Conservation (phyloP, 2,888 invertebrate genomes). For the Acronicta alni region DNA sequence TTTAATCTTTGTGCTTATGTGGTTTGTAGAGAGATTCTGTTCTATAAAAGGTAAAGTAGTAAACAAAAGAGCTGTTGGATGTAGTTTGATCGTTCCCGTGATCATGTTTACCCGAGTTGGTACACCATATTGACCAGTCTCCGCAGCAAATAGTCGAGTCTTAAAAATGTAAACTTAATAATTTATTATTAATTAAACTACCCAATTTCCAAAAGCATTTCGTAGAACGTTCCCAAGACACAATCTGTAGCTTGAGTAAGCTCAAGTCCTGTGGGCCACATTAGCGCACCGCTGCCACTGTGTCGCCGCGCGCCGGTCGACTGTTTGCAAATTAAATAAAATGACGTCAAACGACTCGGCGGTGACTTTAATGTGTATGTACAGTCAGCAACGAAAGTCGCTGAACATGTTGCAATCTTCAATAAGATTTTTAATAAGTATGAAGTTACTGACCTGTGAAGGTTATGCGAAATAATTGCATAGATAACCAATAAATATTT, state of each 20-base stretch:
- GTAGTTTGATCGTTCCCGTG: not conserved
- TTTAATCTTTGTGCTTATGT: conserved; percentile 24
- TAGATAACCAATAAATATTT: too few relatives aligned
- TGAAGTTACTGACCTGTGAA: too few relatives aligned
- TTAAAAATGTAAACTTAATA: not conserved
- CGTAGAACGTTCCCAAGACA: conserved; percentile 13
- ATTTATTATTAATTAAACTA: not conserved
- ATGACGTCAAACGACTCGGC: conserved; percentile 13
- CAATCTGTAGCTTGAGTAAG: conserved; percentile 23
- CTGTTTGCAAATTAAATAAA: conserved; percentile 42
- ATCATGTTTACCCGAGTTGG: too few relatives aligned
- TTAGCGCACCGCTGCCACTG: conserved; percentile 22
- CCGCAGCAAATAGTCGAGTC: too few relatives aligned
- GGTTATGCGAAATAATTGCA: too few relatives aligned
- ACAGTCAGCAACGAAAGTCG: too few relatives aligned
- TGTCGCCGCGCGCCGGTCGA: not conserved
- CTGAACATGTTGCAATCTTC: too few relatives aligned
- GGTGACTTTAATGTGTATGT: not conserved
- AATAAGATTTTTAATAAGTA: too few relatives aligned
- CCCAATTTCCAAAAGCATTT: conserved; percentile 18
- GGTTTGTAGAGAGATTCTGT: conserved; percentile 3
- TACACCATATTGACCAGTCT: not conserved
- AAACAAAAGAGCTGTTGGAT: not conserved
- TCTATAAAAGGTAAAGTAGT: not conserved
- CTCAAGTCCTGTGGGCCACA: conserved; percentile 37